Conservation (phyloP, 2,113 vertebrate genomes). For the Psilopsiagon aymara region DNA sequence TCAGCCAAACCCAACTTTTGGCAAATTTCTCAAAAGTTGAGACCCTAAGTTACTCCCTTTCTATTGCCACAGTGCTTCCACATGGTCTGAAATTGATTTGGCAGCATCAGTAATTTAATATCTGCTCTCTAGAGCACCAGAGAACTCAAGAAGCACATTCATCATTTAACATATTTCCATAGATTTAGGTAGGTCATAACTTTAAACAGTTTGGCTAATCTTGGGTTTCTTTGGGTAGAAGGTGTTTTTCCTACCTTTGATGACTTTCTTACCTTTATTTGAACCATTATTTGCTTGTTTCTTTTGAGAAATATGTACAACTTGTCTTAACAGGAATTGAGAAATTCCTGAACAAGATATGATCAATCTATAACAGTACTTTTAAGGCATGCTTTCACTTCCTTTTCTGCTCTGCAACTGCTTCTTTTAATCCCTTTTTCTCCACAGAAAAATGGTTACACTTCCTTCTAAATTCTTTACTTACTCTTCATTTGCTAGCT, state of each 20-base stretch:
- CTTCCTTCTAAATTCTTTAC: neutral
- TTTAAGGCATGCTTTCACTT: neutral
- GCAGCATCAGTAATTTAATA: neutral
- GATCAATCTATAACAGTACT: neutral
- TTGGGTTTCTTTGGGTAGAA: neutral
- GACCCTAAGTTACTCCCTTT: neutral
- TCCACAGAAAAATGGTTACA: neutral
- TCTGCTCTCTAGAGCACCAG: neutral
- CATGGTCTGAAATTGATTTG: neutral
- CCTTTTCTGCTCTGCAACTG: neutral
- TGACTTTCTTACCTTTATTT: neutral
- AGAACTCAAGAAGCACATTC: neutral
- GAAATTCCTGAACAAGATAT: neutral
- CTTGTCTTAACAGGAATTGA: neutral
- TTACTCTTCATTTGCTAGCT: neutral
- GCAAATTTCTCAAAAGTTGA: neutral
- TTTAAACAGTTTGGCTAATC: neutral
- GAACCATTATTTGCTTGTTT: neutral
- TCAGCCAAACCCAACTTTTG: neutral
- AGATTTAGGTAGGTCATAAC: neutral
- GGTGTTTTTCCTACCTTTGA: neutral
- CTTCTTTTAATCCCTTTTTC: neutral
- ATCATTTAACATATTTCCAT: neutral
- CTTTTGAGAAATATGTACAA: neutral
- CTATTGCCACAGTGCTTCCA: neutral